These are phyloP conservation scores for Nasua narica DNA, from an alignment of 2,797 vertebrate genomes.

Conservation along the genomic window DNA sequence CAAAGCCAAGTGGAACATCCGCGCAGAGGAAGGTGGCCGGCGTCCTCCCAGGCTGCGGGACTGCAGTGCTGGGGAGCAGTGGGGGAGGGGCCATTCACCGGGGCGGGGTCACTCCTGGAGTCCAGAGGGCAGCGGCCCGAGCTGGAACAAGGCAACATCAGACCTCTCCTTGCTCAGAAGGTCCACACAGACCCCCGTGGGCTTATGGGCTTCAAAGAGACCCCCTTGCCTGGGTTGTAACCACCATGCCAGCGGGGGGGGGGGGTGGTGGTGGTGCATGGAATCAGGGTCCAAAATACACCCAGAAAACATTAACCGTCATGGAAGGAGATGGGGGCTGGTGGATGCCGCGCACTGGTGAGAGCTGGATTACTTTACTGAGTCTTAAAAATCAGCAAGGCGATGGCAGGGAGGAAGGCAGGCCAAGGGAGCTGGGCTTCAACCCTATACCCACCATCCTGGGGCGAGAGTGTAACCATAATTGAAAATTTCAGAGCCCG, in stretches of 20 bases:
- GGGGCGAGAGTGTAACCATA: not conserved
- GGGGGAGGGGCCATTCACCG: fast-evolving
- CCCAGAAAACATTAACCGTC: not conserved
- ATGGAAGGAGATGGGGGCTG: fast-evolving
- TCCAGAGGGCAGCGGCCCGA: not conserved
- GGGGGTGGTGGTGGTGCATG: no score
- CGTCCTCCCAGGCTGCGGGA: fast-evolving
- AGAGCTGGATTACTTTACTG: no score
- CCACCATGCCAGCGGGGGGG: not conserved
- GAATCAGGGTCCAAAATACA: not conserved
- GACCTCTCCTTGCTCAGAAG: not conserved
- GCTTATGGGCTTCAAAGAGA: not conserved
- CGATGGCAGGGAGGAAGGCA: not conserved
- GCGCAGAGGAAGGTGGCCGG: conserved; percentile 81
- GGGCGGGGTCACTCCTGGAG: fast-evolving
- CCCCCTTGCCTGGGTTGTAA: no score
- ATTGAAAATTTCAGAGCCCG: not conserved
- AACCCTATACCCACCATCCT: not conserved
- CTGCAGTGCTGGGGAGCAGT: fast-evolving
- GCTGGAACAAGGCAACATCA: not conserved
- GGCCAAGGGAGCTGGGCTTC: not conserved
- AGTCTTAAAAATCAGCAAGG: not conserved
- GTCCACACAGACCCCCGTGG: not conserved
- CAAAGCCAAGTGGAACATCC: conserved; percentile 81
- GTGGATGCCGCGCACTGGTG: fast-evolving